Conservation (phyloP, 2,113 vertebrate genomes). For the Amia ocellicauda region DNA sequence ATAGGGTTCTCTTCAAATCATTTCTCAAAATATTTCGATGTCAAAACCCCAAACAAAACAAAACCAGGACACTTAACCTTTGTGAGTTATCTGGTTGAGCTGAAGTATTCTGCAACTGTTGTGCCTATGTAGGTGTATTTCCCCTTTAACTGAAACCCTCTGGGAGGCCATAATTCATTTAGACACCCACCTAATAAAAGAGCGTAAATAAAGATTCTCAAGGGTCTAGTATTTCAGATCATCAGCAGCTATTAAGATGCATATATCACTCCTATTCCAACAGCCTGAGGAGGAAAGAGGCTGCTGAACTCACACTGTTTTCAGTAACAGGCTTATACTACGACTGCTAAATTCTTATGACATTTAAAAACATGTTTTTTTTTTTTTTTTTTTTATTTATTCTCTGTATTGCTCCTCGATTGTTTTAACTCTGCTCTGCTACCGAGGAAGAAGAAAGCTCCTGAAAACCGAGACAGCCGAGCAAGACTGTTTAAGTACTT, state of each 20-base stretch:
- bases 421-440: too few species aligned
- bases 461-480: too few species aligned
- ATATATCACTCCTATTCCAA: slow-evolving; percentile 47
- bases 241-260: slow-evolving; percentile 65
- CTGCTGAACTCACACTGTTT: too few species aligned
- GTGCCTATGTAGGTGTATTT: background rate
- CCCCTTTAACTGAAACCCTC: slow-evolving; percentile 17
- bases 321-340: too few species aligned
- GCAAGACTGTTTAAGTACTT: too few species aligned
- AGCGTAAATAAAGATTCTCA: slow-evolving; percentile 55
- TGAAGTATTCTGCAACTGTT: background rate
- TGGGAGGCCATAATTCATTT: slow-evolving; percentile 46
- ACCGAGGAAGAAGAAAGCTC: too few species aligned
- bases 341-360: too few species aligned
- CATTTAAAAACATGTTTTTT: too few species aligned
- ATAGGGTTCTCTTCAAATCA: too few species aligned
- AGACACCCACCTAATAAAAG: slow-evolving; percentile 54
- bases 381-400: too few species aligned
- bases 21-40: too few species aligned
- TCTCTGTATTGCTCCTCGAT: too few species aligned
- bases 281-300: slow-evolving; percentile 1
- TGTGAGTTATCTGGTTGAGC: background rate
- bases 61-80: background rate
- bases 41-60: background rate
- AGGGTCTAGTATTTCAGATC: slow-evolving; percentile 61